Percentiles rank a stretch among this genome's conserved stretches.
Evolutionary conservation across 2,113 vertebrate genomes (phyloP).

Genomic region (Agapornis roseicollis): DNA sequence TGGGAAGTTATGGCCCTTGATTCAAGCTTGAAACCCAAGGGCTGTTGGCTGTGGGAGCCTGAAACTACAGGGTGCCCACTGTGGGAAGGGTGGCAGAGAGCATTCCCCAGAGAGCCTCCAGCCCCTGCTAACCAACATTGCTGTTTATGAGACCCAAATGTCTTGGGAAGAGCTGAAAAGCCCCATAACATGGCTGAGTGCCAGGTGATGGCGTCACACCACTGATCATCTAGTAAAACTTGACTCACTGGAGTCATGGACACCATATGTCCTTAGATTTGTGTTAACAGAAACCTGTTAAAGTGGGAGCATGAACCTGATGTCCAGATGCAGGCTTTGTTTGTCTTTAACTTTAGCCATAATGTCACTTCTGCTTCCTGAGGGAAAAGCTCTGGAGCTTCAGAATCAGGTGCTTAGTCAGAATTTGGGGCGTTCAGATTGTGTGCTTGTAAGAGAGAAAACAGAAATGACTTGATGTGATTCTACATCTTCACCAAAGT

Average conservation of each 20-base stretch:
- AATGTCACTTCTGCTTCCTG: not conserved
- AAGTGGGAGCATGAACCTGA: conserved; percentile 36
- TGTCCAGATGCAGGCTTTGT: not conserved
- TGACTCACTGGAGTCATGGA: not conserved
- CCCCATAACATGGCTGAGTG: not conserved
- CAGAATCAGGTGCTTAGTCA: not conserved
- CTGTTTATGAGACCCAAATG: not conserved
- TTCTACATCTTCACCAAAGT: not conserved
- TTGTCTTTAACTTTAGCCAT: not conserved
- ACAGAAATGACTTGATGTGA: not conserved
- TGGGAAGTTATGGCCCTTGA: not conserved
- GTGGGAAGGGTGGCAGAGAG: not conserved
- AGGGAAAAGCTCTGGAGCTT: not conserved
- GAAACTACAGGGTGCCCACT: not conserved
- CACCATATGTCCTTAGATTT: not conserved
- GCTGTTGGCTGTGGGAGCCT: not conserved
- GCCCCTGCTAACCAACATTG: not conserved
- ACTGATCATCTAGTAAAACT: not conserved
- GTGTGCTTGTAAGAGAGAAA: not conserved
- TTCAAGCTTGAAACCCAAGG: not conserved
- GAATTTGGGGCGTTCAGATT: not conserved
- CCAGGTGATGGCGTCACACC: not conserved
- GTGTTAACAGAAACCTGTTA: not conserved
- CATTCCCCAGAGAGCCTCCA: not conserved
- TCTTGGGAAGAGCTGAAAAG: conserved; percentile 14